Percentiles rank a stretch among this genome's conserved stretches.
phyloP scores from a whole-genome alignment of 2,113 vertebrate species.

The Macaca mulatta region DNA sequence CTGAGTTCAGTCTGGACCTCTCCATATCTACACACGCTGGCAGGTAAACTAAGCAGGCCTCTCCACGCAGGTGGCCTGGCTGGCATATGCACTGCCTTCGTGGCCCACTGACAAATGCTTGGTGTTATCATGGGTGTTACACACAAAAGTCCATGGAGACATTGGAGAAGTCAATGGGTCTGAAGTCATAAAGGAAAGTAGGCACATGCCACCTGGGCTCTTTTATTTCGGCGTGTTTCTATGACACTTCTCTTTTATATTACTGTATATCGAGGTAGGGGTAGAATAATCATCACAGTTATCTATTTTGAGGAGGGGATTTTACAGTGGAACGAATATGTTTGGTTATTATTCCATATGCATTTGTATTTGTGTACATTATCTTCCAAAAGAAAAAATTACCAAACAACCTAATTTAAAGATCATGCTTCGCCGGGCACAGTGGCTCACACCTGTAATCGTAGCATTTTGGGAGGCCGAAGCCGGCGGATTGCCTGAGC shows the following conservation, averaged over 20 bases:
- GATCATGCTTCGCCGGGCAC: not conserved
- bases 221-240: not conserved
- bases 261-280: too few relatives aligned
- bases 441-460: too few relatives aligned
- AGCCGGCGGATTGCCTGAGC: too few relatives aligned
- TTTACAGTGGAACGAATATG: not conserved
- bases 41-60: constrained; percentile 61
- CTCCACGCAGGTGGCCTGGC: constrained; percentile 61
- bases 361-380: not conserved
- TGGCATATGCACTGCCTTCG: not conserved
- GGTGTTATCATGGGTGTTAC: not conserved
- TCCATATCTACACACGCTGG: constrained; percentile 34
- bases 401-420: not conserved
- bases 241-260: not conserved
- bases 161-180: not conserved
- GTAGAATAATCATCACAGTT: not conserved
- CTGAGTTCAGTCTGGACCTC: constrained; percentile 71
- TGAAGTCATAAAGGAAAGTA: not conserved
- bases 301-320: not conserved
- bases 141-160: not conserved
- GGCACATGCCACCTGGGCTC: not conserved
- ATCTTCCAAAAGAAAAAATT: not conserved
- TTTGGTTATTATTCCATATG: not conserved
- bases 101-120: constrained; percentile 15
- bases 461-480: too few relatives aligned